phyloP scores from a whole-genome alignment of 1,140 invertebrate species.

The Neodiprion virginianus region DNA sequence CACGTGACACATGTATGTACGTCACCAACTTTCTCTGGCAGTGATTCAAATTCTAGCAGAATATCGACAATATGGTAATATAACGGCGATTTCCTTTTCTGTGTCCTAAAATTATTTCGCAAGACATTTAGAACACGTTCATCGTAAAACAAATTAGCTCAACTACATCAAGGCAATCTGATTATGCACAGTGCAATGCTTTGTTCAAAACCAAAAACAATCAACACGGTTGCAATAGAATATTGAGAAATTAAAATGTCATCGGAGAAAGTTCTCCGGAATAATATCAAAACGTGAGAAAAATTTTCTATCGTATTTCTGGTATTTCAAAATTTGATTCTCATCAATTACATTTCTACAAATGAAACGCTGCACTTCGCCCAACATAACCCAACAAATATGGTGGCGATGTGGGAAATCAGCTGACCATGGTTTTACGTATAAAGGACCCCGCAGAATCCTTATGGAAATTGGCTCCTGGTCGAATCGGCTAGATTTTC shows the following conservation, averaged over 20 bases:
- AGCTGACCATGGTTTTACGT: no score
- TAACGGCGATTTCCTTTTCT: background rate
- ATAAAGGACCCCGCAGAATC: no score
- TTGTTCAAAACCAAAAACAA: no score
- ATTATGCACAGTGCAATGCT: no score
- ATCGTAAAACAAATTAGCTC: background rate
- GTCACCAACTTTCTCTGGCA: background rate
- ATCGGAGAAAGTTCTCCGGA: background rate
- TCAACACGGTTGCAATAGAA: no score
- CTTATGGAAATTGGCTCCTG: no score
- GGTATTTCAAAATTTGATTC: background rate
- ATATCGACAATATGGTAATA: constrained; percentile 1
- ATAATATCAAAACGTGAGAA: background rate
- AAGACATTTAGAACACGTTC: background rate
- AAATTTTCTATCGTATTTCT: background rate
- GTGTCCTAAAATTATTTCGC: background rate
- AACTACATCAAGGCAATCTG: background rate
- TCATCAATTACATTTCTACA: no score
- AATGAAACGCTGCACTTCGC: no score
- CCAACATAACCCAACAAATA: no score
- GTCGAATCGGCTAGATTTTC: no score
- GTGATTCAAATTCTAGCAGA: background rate
- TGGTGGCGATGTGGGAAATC: no score
- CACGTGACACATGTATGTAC: background rate
- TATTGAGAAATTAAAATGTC: background rate